Conservation (phyloP, 2,797 vertebrate genomes). For the Rousettus madagascariensis region DNA sequence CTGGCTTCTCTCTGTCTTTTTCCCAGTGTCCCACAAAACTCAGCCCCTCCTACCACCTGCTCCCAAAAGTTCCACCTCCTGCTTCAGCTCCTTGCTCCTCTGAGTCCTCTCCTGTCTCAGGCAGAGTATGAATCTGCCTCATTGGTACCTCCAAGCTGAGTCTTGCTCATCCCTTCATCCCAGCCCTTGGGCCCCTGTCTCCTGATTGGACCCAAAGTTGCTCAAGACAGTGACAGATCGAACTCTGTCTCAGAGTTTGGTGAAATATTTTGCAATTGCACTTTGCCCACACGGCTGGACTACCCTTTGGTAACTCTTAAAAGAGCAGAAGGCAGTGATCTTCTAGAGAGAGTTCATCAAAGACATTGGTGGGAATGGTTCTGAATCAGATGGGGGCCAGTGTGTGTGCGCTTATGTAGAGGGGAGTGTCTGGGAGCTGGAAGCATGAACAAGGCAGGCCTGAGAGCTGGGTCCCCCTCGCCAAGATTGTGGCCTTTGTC, state of each 20-base stretch:
- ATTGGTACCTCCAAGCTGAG: background rate
- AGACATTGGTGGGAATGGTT: background rate
- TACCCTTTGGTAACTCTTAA: background rate
- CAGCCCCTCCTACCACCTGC: background rate
- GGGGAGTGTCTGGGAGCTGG: background rate
- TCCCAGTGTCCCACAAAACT: background rate
- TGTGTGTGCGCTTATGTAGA: rapidly evolving
- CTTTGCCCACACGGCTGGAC: background rate
- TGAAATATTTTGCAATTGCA: background rate
- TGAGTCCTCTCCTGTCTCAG: rapidly evolving
- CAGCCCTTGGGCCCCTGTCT: background rate
- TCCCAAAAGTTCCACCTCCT: background rate
- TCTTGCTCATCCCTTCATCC: background rate
- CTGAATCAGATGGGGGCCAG: background rate
- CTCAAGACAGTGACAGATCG: background rate
- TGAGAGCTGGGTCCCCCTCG: background rate
- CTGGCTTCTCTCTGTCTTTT: background rate
- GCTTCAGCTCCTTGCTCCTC: background rate
- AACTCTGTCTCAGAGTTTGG: background rate
- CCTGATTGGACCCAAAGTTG: background rate
- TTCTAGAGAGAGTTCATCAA: background rate
- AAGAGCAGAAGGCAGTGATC: background rate
- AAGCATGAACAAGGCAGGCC: background rate
- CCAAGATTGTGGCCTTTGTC: background rate
- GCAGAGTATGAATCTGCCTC: background rate